These are phyloP conservation scores for Mamestra brassicae DNA, from an alignment of 2,888 invertebrate species.

Conservation along the genomic window DNA sequence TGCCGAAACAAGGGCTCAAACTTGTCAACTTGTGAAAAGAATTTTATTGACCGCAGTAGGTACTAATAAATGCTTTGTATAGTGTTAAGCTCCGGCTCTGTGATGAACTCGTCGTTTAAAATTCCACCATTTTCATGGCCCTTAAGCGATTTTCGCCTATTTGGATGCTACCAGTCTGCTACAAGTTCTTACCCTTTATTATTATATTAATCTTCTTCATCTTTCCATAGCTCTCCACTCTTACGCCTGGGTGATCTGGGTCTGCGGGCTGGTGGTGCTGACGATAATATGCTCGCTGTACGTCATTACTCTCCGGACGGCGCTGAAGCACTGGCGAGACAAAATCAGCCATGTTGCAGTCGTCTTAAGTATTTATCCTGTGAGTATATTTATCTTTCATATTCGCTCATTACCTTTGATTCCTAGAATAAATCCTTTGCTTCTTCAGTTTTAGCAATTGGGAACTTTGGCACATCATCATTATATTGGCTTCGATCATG, in stretches of 20 bases:
- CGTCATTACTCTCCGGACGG: conserved; percentile 89
- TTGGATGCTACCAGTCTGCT: not conserved
- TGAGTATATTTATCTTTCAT: conserved; percentile 78
- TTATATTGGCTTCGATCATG: not conserved
- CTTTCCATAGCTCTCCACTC: conserved; percentile 87
- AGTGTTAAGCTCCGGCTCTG: not conserved
- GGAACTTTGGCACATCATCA: not conserved
- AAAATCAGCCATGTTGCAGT: conserved; percentile 89
- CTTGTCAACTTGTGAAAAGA: not conserved
- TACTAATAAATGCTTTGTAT: not conserved
- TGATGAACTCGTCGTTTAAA: not conserved
- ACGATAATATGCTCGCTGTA: conserved; percentile 88
- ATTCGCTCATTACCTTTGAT: not conserved
- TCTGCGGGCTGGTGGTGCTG: conserved; percentile 87
- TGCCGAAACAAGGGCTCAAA: conserved; percentile 4
- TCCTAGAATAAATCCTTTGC: not conserved
- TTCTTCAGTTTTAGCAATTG: not conserved
- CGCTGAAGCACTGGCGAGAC: conserved; percentile 89
- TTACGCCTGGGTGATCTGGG: conserved; percentile 90
- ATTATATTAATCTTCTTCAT: conserved; percentile 59
- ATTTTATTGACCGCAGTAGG: not conserved
- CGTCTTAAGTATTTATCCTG: conserved; percentile 92
- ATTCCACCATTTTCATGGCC: not conserved
- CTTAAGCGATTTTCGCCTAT: not conserved
- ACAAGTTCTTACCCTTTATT: not conserved